A percentile compares a stretch with the other conserved stretches of the same genome.
Conservation (phyloP, 2,797 vertebrate genomes). For the Acropternis orthonyx region DNA sequence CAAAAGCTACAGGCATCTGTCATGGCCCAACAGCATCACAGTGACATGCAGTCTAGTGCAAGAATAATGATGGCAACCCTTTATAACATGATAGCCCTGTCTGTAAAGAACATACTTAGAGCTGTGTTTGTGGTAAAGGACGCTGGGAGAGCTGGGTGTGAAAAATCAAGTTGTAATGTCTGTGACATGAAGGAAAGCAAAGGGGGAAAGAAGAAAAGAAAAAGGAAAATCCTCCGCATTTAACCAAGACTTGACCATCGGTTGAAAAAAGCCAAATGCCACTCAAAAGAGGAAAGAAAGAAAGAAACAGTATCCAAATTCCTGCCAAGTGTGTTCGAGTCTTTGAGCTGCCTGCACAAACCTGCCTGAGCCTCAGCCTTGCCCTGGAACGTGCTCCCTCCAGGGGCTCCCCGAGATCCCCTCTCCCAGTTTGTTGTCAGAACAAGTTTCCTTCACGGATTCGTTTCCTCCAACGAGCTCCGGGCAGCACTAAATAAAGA, state of each 20-base stretch:
- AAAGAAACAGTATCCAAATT: background rate
- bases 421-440: background rate
- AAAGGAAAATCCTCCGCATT: background rate
- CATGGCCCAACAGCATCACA: accelerated
- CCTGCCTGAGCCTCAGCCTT: background rate
- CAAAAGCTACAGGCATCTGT: background rate
- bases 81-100: accelerated
- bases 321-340: background rate
- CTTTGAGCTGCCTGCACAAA: background rate
- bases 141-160: background rate
- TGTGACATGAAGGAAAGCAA: background rate
- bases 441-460: background rate
- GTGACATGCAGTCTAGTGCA: accelerated
- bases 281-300: background rate
- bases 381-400: background rate
- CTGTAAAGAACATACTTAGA: background rate
- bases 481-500: background rate
- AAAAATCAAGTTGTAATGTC: background rate
- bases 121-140: background rate
- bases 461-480: accelerated
- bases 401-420: background rate
- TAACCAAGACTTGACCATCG: background rate
- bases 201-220: accelerated
- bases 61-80: accelerated
- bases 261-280: background rate